Conservation (phyloP, 1,140 invertebrate genomes). For the Caenorhabditis briggsae region DNA sequence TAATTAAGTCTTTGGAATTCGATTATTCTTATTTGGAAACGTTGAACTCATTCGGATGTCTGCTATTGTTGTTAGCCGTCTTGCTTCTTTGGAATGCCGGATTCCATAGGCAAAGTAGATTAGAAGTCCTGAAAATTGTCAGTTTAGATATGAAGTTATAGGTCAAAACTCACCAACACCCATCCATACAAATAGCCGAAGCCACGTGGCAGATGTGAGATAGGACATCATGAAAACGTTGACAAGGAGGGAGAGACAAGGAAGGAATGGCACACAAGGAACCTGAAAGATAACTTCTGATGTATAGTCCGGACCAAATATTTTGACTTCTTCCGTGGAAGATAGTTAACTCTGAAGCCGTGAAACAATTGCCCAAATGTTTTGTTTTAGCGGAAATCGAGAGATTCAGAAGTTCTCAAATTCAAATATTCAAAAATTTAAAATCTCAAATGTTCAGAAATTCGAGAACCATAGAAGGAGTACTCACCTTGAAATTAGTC, state of each 20-base stretch:
- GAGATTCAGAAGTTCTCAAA: not conserved
- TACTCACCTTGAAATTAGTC: slow-evolving; percentile 45
- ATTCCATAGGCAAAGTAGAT: slow-evolving; percentile 92
- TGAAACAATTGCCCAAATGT: no score
- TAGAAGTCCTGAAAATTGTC: slow-evolving; percentile 83
- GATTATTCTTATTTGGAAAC: slow-evolving; percentile 44
- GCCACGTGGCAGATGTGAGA: slow-evolving; percentile 87
- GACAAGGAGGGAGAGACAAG: slow-evolving; percentile 86
- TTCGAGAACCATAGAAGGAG: no score
- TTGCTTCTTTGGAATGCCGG: slow-evolving; percentile 87
- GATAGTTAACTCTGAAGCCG: no score
- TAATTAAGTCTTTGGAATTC: slow-evolving; percentile 8
- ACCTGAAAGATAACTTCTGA: slow-evolving; percentile 81
- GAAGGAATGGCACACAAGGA: slow-evolving; percentile 88
- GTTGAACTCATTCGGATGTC: slow-evolving; percentile 28
- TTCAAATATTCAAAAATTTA: no score
- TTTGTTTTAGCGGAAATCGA: no score
- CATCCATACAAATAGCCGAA: slow-evolving; percentile 90
- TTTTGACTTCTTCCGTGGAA: no score
- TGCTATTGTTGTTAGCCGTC: slow-evolving; percentile 68
- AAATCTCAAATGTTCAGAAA: no score
- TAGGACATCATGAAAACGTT: slow-evolving; percentile 91
- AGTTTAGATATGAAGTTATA: not conserved
- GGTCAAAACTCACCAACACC: slow-evolving; percentile 79
- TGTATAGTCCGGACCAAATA: no score